These are phyloP conservation scores for Parasteatoda lunata DNA, from an alignment of 2,888 invertebrate genomes.

Conservation along the genomic window DNA sequence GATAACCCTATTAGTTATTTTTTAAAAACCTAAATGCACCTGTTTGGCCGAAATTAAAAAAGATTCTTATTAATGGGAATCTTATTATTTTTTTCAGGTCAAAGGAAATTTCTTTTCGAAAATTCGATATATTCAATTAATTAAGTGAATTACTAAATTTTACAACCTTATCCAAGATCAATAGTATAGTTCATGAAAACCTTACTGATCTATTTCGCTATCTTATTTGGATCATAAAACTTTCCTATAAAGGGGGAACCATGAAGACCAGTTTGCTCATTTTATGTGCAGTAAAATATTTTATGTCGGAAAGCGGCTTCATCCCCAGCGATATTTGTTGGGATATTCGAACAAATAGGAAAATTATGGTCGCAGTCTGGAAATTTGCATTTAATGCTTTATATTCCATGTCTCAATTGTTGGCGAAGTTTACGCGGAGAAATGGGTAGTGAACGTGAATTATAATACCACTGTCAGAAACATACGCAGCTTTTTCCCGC, in stretches of 20 bases:
- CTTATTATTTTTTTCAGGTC: no score
- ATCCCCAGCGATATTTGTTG: not conserved
- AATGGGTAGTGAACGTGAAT: not conserved
- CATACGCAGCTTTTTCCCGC: not conserved
- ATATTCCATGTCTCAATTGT: not conserved
- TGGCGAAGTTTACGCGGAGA: not conserved
- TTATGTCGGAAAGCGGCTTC: constrained; percentile 1
- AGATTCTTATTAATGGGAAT: no score
- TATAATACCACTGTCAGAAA: not conserved
- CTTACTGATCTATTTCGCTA: not conserved
- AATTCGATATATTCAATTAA: no score
- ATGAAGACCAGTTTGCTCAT: not conserved
- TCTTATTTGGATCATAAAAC: constrained; percentile 20
- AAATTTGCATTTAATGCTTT: constrained; percentile 28
- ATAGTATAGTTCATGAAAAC: not conserved
- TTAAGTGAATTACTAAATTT: no score
- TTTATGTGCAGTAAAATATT: constrained; percentile 27
- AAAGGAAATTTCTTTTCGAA: no score
- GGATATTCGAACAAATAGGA: not conserved
- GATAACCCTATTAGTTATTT: no score
- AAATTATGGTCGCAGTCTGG: not conserved
- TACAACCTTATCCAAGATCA: not conserved
- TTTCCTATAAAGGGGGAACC: not conserved
- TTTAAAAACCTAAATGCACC: no score
- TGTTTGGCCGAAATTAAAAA: no score